Conservation (phyloP, 2,113 vertebrate species). For the Eulemur macaco region DNA sequence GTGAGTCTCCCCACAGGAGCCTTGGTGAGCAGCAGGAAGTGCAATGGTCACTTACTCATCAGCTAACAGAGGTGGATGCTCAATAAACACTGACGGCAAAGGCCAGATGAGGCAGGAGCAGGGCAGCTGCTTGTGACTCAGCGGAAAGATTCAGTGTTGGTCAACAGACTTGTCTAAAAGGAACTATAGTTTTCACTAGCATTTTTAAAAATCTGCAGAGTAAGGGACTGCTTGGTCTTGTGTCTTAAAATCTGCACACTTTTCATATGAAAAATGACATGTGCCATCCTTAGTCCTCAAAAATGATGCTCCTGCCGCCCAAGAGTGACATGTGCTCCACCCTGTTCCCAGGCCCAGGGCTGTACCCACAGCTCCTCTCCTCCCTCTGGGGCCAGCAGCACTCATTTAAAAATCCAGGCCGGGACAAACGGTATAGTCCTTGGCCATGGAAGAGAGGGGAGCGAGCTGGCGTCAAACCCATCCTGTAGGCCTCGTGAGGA, state of each 20-base stretch:
- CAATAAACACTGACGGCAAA: background rate
- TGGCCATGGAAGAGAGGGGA: background rate
- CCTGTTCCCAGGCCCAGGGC: fast-evolving
- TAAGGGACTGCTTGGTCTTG: background rate
- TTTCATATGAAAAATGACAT: background rate
- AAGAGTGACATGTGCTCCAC: fast-evolving
- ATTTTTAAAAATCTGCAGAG: background rate
- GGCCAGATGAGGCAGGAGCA: background rate
- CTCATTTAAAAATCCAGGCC: background rate
- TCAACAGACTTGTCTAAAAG: background rate
- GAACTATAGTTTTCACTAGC: background rate
- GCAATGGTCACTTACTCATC: background rate
- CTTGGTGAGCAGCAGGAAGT: background rate
- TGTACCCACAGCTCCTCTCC: background rate
- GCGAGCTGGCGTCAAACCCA: background rate
- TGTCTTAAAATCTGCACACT: background rate
- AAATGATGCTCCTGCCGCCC: background rate
- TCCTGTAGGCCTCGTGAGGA: background rate
- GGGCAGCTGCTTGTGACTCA: background rate
- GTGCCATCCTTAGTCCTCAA: background rate
- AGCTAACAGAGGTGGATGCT: background rate
- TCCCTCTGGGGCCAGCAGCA: background rate
- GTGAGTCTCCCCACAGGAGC: background rate
- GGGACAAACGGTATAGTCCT: background rate
- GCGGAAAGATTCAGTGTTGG: background rate